These are phyloP conservation scores for Schizaphis graminum DNA, from an alignment of 2,888 invertebrate genomes.

Conservation along the genomic window DNA sequence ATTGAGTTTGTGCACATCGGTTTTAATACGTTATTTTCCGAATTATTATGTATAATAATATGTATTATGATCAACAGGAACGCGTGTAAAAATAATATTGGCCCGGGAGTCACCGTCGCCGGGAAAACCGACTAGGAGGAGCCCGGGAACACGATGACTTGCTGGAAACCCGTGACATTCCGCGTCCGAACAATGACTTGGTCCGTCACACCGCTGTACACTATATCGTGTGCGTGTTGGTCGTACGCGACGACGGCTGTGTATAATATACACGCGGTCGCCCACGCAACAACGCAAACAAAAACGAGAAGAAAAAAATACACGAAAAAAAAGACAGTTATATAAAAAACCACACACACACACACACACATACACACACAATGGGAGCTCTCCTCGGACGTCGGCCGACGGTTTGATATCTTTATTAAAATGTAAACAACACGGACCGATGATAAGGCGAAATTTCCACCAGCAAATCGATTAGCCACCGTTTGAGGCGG, in stretches of 20 bases:
- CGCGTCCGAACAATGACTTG: constrained; percentile 61
- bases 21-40: neutral
- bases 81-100: neutral
- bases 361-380: constrained; percentile 32
- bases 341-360: constrained; percentile 42
- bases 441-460: constrained; percentile 66
- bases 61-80: neutral
- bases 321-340: constrained; percentile 5
- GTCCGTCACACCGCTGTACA: constrained; percentile 57
- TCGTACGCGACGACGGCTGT: constrained; percentile 39
- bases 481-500: constrained; percentile 63
- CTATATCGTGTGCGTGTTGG: constrained; percentile 4
- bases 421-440: constrained; percentile 65
- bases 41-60: neutral
- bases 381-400: constrained; percentile 58
- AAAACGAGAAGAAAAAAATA: constrained; percentile 32
- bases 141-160: constrained; percentile 61
- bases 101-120: constrained; percentile 22
- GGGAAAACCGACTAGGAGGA: constrained; percentile 43
- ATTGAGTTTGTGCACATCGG: neutral
- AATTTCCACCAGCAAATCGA: constrained; percentile 65
- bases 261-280: constrained; percentile 38
- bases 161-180: constrained; percentile 63
- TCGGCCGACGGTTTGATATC: constrained; percentile 54
- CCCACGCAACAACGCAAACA: constrained; percentile 63